A percentile compares a stretch with the other conserved stretches of the same genome.
phyloP scores from a whole-genome alignment of 2,888 invertebrate species.

The Nemurella pictetii region DNA sequence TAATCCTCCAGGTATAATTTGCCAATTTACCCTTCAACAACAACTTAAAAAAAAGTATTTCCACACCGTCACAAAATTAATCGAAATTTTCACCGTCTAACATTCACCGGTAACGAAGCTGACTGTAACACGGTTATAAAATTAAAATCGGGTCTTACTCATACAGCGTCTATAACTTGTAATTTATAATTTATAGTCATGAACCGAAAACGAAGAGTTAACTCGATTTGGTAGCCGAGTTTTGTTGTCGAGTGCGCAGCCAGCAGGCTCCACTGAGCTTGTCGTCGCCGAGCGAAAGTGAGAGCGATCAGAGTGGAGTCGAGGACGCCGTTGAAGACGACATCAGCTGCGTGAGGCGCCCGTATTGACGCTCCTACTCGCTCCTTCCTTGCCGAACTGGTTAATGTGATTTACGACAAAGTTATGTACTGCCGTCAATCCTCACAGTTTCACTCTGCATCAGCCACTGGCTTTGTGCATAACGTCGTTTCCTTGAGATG shows the following conservation, averaged over 20 bases:
- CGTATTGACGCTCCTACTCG: background rate
- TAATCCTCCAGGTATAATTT: background rate
- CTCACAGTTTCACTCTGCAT: background rate
- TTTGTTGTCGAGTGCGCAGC: constrained; percentile 11
- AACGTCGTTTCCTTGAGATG: background rate
- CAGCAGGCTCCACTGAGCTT: background rate
- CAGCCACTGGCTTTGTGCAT: background rate
- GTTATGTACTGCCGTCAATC: constrained; percentile 11
- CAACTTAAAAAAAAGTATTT: background rate
- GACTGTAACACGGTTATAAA: background rate
- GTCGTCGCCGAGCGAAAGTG: background rate
- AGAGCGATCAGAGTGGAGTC: background rate
- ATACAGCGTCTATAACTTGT: background rate
- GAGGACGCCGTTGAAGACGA: constrained; percentile 15
- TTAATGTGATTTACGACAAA: constrained; percentile 22
- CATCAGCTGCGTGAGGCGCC: background rate
- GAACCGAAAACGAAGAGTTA: constrained; percentile 15
- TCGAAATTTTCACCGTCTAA: background rate
- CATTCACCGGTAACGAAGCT: background rate
- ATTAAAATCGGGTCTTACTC: background rate
- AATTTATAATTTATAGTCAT: constrained; percentile 9
- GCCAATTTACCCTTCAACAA: background rate
- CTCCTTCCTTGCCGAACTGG: constrained; percentile 13
- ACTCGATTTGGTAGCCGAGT: constrained; percentile 19
- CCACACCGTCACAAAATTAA: background rate